Conservation (phyloP, 2,113 vertebrate species). For the Aegotheles bennettii region DNA sequence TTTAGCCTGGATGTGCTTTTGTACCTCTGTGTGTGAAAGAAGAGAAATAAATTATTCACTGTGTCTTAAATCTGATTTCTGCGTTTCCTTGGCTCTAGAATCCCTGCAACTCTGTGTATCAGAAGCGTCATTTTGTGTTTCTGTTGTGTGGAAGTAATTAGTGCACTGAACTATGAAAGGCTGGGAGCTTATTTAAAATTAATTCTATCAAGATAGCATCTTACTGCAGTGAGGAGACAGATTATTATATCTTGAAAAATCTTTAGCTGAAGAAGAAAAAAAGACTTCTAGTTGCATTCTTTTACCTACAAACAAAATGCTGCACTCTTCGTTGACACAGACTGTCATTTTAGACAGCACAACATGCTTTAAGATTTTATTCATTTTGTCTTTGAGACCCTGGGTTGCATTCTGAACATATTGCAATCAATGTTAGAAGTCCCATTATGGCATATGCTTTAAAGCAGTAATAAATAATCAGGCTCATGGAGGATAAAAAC, state of each 20-base stretch:
- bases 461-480: background rate
- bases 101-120: background rate
- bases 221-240: background rate
- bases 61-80: background rate
- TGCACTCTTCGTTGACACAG: background rate
- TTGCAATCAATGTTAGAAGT: background rate
- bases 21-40: background rate
- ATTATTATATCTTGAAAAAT: background rate
- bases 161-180: constrained; percentile 32
- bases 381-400: background rate
- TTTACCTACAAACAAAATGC: background rate
- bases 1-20: background rate
- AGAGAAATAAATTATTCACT: background rate
- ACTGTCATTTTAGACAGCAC: background rate
- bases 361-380: background rate
- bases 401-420: background rate
- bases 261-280: background rate
- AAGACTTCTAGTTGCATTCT: background rate
- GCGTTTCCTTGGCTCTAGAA: background rate
- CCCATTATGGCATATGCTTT: background rate
- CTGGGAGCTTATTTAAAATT: constrained; percentile 58
- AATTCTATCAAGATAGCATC: constrained; percentile 35
- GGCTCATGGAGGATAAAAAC: background rate
- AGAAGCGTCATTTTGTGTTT: background rate
- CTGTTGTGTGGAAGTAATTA: constrained; percentile 46